Evolutionary conservation across 30 jellyfish, hydroid and myxozoan species (phyloP).

Genomic region (Rhopilema esculentum): DNA sequence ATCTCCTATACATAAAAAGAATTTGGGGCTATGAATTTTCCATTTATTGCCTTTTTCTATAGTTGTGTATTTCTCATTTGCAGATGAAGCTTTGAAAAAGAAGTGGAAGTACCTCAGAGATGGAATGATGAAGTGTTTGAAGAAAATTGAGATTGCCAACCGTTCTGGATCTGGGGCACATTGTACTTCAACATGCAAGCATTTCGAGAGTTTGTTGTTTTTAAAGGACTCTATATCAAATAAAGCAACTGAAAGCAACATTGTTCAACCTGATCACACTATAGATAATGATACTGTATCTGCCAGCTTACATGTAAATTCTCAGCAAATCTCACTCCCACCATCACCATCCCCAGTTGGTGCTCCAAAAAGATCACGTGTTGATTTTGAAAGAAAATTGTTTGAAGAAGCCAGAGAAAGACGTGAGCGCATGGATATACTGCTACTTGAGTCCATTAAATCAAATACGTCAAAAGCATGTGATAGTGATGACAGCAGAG

Average conservation of each 20-base stretch:
- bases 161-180: constrained; percentile 28
- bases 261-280: constrained; percentile 10
- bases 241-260: constrained; percentile 26
- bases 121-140: constrained; percentile 38
- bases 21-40: too few species aligned
- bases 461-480: constrained; percentile 6
- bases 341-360: constrained; percentile 7
- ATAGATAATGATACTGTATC: constrained; percentile 14
- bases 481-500: constrained; percentile 17
- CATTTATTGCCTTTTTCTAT: too few species aligned
- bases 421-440: constrained; percentile 24
- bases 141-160: constrained; percentile 20
- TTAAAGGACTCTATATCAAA: constrained; percentile 30
- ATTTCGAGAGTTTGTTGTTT: constrained; percentile 31
- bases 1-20: neutral
- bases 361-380: constrained; percentile 15
- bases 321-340: neutral
- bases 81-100: constrained; percentile 26
- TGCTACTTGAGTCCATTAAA: neutral
- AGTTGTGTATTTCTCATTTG: constrained; percentile 7
- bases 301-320: neutral
- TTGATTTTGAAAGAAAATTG: neutral
- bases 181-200: constrained; percentile 33
- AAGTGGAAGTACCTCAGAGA: constrained; percentile 39
- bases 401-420: constrained; percentile 16